These are phyloP conservation scores for Yponomeuta cagnagella DNA, from an alignment of 2,888 invertebrate genomes.

Conservation along the genomic window DNA sequence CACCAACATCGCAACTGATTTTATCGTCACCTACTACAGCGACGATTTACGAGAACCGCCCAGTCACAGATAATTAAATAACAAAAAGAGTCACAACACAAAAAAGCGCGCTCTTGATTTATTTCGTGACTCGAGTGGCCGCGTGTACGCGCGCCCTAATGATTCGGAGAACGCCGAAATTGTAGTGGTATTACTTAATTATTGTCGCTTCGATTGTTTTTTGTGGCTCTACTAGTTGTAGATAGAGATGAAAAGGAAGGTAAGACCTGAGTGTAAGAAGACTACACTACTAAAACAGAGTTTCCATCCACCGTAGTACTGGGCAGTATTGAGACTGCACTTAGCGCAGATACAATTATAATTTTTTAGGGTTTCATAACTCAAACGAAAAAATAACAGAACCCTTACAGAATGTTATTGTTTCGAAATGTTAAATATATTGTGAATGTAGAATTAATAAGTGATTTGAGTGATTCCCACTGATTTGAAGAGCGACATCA, in stretches of 20 bases:
- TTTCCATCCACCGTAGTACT: no score
- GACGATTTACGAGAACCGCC: slow-evolving; percentile 49
- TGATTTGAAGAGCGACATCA: no score
- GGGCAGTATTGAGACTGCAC: no score
- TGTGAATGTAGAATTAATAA: no score
- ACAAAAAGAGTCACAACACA: slow-evolving; percentile 43
- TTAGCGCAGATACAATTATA: no score
- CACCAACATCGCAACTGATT: slow-evolving; percentile 26
- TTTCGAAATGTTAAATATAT: no score
- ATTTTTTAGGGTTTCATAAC: no score
- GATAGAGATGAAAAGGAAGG: background rate
- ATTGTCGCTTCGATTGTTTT: slow-evolving; percentile 7
- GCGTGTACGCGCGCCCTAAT: slow-evolving; percentile 23
- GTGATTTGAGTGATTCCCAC: no score
- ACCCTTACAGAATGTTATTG: no score
- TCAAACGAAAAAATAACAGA: no score
- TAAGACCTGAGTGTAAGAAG: no score
- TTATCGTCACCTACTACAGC: slow-evolving; percentile 29
- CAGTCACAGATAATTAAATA: slow-evolving; percentile 63
- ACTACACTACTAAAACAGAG: no score
- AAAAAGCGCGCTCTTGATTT: slow-evolving; percentile 42
- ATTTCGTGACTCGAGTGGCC: slow-evolving; percentile 31
- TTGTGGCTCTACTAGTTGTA: background rate
- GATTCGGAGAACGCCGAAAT: slow-evolving; percentile 6
- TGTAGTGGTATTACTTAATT: slow-evolving; percentile 12